Evolutionary conservation across 2,888 invertebrate species (phyloP), one percentile per base, ranked within the genome.

Genomic region (Gymnoscelis rufifasciata): DNA sequence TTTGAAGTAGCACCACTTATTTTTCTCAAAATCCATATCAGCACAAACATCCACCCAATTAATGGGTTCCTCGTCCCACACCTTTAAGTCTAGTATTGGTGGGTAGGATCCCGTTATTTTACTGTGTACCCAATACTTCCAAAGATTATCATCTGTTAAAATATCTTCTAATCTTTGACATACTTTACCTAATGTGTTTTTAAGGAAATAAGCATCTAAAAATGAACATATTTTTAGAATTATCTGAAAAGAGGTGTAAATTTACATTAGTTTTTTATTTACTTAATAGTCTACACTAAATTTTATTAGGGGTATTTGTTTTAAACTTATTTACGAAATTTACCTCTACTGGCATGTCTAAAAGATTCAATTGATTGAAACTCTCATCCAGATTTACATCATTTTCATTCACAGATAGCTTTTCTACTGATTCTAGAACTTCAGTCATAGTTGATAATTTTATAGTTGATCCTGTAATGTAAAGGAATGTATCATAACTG

Each of bases 221-320:
- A 84, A 90, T 23, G 90, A 89, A 61, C 90, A 91, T 67, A 91
- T 91, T 68, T 91, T 89, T 51, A 91, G 75, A 56, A 91, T 84
- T 58, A 91, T 88, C 90, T 91, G 78, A 42, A 87, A 88, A 39
- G 52, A 42, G 45, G 14, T 33, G n/a, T 13, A 15, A 33, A 2
- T 3, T 33, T 10, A n/a, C n/a, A 27, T 27, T 27, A 27, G 27
- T 27, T 27, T 8, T 1, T 26, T 23, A 5, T 23, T 23, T 23
- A 23, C 6, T 23, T 23, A 5, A 6, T 4, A 23, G 6, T 23
- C 6, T 4, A 23, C 23, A 23, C 6, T 23, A 23, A 23, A 23
- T 23, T 3, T 23, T 4, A 23, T 23, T 3, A 5, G 6, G 3
- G 6, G 23, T 23, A 23, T 4, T 23, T 23, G 6, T 23, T 23